Conservation (phyloP, 2,888 invertebrate species). For the Micoletzkya japonica region DNA sequence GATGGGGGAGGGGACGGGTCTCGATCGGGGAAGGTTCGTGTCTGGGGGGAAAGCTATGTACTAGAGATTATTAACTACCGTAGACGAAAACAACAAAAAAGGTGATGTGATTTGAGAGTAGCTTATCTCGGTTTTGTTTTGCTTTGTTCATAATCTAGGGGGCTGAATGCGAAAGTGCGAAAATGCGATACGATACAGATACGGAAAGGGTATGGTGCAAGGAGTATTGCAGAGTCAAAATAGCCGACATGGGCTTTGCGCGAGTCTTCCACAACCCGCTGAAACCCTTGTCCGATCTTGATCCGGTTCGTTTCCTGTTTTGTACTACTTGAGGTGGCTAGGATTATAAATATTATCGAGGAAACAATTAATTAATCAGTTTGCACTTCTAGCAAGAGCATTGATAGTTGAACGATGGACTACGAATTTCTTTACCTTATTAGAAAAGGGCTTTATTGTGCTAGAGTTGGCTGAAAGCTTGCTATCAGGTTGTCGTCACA, state of each 20-base stretch:
- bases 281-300: conserved; percentile 93
- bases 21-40: conserved; percentile 78
- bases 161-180: no score
- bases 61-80: no score
- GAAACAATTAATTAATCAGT: no score
- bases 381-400: background rate
- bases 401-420: background rate
- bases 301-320: conserved; percentile 72
- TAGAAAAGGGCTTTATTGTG: background rate
- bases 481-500: conserved; percentile 85
- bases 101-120: no score
- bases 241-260: conserved; percentile 98
- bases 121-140: no score
- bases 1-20: conserved; percentile 89
- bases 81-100: no score
- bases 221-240: conserved; percentile 53
- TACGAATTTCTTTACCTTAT: background rate
- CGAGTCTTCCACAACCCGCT: conserved; percentile 94
- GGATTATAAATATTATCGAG: background rate
- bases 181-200: no score
- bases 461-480: background rate
- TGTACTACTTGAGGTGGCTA: background rate
- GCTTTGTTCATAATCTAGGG: no score
- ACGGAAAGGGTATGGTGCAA: no score
- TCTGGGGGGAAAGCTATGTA: no score